phyloP scores from a whole-genome alignment of 2,888 invertebrate genomes.

The Eueremaeus valkanovi region DNA sequence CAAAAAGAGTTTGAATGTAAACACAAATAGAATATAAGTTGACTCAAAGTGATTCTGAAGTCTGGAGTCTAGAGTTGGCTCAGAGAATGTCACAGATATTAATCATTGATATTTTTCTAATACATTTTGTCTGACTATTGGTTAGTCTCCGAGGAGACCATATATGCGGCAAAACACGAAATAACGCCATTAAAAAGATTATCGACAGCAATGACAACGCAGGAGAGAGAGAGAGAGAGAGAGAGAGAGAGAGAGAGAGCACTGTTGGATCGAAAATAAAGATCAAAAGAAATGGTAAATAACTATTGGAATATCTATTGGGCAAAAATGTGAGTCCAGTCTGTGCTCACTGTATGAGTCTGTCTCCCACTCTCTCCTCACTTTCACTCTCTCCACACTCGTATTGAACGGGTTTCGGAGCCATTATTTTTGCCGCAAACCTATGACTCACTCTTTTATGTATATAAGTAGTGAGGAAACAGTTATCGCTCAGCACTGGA shows the following conservation, averaged over 20 bases:
- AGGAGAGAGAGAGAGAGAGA: constrained; percentile 21
- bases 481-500: not conserved
- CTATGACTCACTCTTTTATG: constrained; percentile 31
- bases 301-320: constrained; percentile 1
- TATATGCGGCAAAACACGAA: constrained; percentile 26
- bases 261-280: constrained; percentile 6
- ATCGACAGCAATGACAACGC: not conserved
- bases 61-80: not conserved
- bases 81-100: not conserved
- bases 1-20: not conserved
- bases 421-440: not conserved
- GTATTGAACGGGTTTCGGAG: constrained; percentile 19
- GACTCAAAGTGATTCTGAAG: constrained; percentile 18
- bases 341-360: no score
- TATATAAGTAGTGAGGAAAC: constrained; percentile 21
- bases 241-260: constrained; percentile 2
- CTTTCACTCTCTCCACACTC: not conserved
- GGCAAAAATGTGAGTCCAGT: constrained; percentile 17
- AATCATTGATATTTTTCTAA: constrained; percentile 21
- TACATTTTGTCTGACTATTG: constrained; percentile 14
- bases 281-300: constrained; percentile 32
- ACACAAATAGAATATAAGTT: not conserved
- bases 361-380: constrained; percentile 19
- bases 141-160: constrained; percentile 28
- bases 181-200: constrained; percentile 33